Base-by-base conservation (phyloP, 1,140 invertebrate species). In the Drosophila lacertosa region DNA sequence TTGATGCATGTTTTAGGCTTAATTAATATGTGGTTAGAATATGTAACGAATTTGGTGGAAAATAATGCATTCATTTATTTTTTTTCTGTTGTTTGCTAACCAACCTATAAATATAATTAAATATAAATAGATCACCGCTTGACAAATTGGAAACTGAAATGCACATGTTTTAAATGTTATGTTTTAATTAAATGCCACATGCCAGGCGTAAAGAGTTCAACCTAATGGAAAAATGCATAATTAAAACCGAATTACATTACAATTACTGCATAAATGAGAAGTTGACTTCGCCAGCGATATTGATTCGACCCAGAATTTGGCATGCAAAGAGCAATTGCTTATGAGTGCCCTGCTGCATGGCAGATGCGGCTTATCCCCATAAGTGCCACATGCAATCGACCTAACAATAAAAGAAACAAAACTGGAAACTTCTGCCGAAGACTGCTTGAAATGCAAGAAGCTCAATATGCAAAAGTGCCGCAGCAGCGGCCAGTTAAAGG, bases 381-480 rank as follows among this genome's bases (percentile, higher is more conserved):
- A 65, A 70, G 67, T 70, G 62, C 53, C 51, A 32, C 39, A 29
- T 70, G 67, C 53, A 58, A 65, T 65, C 62, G 62, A 58, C 32
- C 50, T 51, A 33, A 26, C 50, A 26, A 35, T 18, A 59, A 51
- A 9, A 59, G 26, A 26, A 55, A 24, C 18, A 44, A 24, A 26
- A 48, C 13, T 32, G 20, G 15, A 26, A 51, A 29, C 22, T 42
- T 13, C 6, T 44, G 16, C 40, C 15, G 16, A 33, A 32, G 42
- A 48, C 10, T 29, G 24, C 33, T 48, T 48, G 44, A 48, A 42
- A 16, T 75, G 77, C 77, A 68, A 15, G 39, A 22, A 20, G 37
- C n/a, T n/a, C 42, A 32, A 75, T 68, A 83, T 84, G 66, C 79
- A 82, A 78, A 84, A 79, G 42, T 62, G 22, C 4, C 22, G 26